phyloP scores from a whole-genome alignment of 2,113 vertebrate species.

The Ibidorhyncha struthersii region DNA sequence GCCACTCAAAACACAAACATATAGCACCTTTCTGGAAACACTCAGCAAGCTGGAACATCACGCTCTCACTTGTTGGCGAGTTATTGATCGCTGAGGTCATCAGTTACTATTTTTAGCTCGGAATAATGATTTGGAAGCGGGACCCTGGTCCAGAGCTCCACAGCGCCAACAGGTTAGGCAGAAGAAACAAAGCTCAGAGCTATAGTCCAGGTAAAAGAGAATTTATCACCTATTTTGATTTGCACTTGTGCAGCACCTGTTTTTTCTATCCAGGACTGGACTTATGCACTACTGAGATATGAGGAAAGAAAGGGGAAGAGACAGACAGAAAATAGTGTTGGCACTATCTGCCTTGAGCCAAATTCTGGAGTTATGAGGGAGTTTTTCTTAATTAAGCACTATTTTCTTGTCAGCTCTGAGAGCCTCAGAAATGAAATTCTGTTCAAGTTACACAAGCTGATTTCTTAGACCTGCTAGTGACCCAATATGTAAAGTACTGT shows the following conservation, averaged over 20 bases:
- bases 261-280: neutral
- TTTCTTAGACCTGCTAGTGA: neutral
- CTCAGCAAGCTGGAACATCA: neutral
- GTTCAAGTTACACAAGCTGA: neutral
- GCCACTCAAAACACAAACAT: neutral
- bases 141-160: neutral
- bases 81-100: neutral
- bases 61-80: neutral
- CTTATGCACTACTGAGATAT: neutral
- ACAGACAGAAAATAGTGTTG: neutral
- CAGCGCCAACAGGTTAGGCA: neutral
- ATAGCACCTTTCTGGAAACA: neutral
- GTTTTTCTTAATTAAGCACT: neutral
- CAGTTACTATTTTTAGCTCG: neutral
- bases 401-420: neutral
- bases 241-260: neutral
- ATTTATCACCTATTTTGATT: fast-evolving
- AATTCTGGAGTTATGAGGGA: neutral
- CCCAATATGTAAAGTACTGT: neutral
- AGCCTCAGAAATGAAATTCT: neutral
- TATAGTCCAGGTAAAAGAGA: neutral
- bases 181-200: neutral
- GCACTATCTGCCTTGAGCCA: neutral
- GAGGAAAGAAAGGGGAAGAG: neutral
- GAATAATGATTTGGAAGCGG: neutral